These are phyloP conservation scores for Aplysina aerophoba DNA, from an alignment of 37 sponge, comb jelly and placozoan genomes.

Conservation along the genomic window DNA sequence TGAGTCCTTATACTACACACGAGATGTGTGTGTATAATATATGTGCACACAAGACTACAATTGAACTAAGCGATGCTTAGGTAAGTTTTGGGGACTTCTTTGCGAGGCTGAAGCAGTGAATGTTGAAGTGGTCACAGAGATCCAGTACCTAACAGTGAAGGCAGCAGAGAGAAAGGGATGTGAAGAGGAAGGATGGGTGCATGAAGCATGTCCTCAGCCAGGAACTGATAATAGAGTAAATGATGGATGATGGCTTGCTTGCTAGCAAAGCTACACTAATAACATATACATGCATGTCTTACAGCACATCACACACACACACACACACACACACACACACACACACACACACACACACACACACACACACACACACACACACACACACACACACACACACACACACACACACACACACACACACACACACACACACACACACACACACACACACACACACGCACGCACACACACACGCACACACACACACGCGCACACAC, in stretches of 20 bases:
- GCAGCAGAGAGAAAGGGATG: background rate
- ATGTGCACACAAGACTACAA: no score
- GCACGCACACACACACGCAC: no score
- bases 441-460: no score
- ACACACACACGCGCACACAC: no score
- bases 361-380: background rate
- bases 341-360: slow-evolving; percentile 43
- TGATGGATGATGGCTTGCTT: no score
- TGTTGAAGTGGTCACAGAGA: slow-evolving; percentile 71
- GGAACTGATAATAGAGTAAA: no score
- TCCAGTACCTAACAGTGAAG: slow-evolving; percentile 40
- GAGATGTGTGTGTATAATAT: no score
- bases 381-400: slow-evolving; percentile 45
- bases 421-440: no score
- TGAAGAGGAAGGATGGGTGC: background rate
- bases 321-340: slow-evolving; percentile 25
- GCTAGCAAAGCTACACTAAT: no score
- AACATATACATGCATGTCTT: background rate
- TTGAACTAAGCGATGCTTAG: background rate
- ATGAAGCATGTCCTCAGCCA: background rate
- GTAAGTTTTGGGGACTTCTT: slow-evolving; percentile 14
- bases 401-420: slow-evolving; percentile 11
- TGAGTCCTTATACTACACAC: no score
- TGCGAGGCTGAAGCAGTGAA: slow-evolving; percentile 65
- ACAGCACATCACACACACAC: slow-evolving; percentile 9